Base-by-base conservation (phyloP, 2,113 vertebrate species). In the Tylochromis polylepis region DNA sequence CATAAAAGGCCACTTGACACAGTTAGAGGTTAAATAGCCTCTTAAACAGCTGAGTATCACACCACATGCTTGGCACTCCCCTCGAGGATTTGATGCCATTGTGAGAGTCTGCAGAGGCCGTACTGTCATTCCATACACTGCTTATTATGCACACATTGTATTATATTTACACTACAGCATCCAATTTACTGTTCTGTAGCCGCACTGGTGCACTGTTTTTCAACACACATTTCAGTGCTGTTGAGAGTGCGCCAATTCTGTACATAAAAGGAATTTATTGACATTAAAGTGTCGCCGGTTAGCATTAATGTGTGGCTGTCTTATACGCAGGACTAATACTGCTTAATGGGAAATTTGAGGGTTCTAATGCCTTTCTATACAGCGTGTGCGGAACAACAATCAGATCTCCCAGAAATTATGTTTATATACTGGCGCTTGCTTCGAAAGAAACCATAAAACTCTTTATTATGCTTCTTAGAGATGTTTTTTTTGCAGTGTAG, bases 11-110 rank as follows among this genome's bases (percentile, higher is more conserved):
- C 83, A 79, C 92, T 92, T 88, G 84, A 91, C 90, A 86, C 84
- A 81, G 84, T 85, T 87, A 27, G 86, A 92, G 94, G 94, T 95
- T 95, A 95, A 96, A 93, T 85, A 80, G 92, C 85, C 92, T 92
- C 95, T 95, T 91, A 83, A 90, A 91, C 87, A 85, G 88, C 88
- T 82, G 87, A 94, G 90, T 92, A 59, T 92, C 67, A 20, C 92
- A 82, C 87, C 87, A 82, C 89, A 87, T 79, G 87, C 67, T 72
- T 29, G 85, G 15, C 86, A 14, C 58, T 65, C 81, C 86, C 87
- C 91, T 81, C 14, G 34, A 92, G 92, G 86, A 92, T 86, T 81
- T 14, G 18, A 57, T 58, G 82, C 57, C 38, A 27, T 41, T 86
- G 81, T 34, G 79, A 72, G 70, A 51, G 65, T 92, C 89, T 95